A percentile compares a stretch with the other conserved stretches of the same genome.
Evolutionary conservation across 1,140 invertebrate genomes (phyloP).

Genomic region (Eciton burchellii): DNA sequence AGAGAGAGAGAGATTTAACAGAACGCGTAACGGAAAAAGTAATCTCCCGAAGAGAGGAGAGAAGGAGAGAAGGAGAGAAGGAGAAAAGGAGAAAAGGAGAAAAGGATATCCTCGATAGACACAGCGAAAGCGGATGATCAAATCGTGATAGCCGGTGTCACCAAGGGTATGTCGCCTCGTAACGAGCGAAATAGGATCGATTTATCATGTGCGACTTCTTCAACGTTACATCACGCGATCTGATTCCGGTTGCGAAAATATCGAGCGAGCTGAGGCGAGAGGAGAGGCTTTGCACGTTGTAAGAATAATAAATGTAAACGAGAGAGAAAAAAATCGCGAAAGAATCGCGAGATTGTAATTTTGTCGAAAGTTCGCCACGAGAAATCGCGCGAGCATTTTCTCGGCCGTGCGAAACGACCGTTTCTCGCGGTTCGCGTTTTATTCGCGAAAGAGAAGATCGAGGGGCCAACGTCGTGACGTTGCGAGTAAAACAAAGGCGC

Average conservation of each 20-base stretch:
- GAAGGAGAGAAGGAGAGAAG: too few relatives aligned
- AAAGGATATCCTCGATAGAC: background rate
- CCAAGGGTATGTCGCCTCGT: constrained; percentile 64
- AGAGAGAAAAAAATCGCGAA: too few relatives aligned
- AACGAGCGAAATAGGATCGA: constrained; percentile 78
- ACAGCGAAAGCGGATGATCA: constrained; percentile 59
- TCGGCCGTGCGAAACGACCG: constrained; percentile 15
- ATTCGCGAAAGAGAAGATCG: constrained; percentile 67
- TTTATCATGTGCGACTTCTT: constrained; percentile 75
- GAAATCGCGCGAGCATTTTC: background rate
- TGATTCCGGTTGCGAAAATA: too few relatives aligned
- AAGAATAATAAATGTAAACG: too few relatives aligned
- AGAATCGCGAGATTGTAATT: too few relatives aligned
- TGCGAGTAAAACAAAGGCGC: constrained; percentile 76
- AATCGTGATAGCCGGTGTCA: constrained; percentile 76
- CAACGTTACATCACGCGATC: constrained; percentile 59
- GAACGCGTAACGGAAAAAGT: too few relatives aligned
- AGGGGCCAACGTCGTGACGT: constrained; percentile 56
- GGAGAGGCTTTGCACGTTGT: too few relatives aligned
- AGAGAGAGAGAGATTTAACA: too few relatives aligned
- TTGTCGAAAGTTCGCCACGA: background rate
- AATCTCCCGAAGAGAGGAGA: too few relatives aligned
- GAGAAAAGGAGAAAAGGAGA: background rate
- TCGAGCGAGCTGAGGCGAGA: too few relatives aligned
- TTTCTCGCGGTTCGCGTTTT: constrained; percentile 31